Conservation (phyloP, 2,113 vertebrate species). For the Cebus imitator region DNA sequence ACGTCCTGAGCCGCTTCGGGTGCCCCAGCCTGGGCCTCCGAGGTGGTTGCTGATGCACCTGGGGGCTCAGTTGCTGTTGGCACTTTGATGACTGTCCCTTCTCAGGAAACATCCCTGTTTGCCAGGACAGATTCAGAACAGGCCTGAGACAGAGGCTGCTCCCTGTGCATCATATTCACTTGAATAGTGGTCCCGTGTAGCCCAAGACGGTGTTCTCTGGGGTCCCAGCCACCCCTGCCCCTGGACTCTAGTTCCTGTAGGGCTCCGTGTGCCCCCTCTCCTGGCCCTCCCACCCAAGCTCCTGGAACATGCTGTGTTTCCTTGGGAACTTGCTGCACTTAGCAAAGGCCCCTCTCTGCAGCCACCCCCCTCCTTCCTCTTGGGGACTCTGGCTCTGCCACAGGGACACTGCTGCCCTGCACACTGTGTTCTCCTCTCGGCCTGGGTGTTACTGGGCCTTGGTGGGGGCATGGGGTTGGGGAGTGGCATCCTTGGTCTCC, state of each 20-base stretch:
- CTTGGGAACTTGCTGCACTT: neutral
- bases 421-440: neutral
- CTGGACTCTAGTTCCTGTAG: neutral
- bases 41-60: neutral
- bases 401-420: neutral
- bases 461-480: neutral
- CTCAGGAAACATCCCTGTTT: neutral
- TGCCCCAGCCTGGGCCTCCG: no score
- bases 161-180: neutral
- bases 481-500: no score
- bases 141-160: neutral
- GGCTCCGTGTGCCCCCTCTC: neutral
- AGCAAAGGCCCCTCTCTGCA: rapidly evolving
- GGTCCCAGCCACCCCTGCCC: no score
- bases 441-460: neutral
- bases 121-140: neutral
- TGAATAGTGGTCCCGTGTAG: neutral
- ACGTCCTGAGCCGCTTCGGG: neutral
- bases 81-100: neutral
- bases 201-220: neutral
- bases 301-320: neutral
- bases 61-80: neutral
- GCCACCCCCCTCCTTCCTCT: neutral
- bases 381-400: neutral
- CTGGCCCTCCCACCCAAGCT: neutral